These are phyloP conservation scores for Phylloscopus trochiloides DNA, from an alignment of 2,113 vertebrate genomes.

Conservation along the genomic window DNA sequence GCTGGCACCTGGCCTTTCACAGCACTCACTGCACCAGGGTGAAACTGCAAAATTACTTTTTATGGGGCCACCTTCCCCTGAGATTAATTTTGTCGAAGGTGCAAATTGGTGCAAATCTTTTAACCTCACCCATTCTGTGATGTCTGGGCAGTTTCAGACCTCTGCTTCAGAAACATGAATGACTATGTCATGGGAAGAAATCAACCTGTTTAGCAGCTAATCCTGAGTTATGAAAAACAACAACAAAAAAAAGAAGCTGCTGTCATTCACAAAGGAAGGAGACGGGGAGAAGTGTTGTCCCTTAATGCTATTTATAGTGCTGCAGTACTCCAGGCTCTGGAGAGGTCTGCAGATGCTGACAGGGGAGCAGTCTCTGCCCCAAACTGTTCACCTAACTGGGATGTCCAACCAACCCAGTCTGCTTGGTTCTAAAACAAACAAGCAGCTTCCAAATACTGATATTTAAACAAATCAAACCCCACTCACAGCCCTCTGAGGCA, in stretches of 20 bases:
- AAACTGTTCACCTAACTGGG: not conserved
- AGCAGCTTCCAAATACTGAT: not conserved
- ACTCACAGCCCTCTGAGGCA: not conserved
- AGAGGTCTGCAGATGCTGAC: not conserved
- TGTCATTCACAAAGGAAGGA: not conserved
- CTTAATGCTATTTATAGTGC: not conserved
- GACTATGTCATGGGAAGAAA: fast-evolving
- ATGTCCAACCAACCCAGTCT: not conserved
- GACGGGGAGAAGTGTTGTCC: not conserved
- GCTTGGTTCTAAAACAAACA: not conserved
- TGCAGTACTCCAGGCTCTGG: not conserved
- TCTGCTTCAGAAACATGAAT: not conserved
- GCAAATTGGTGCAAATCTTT: not conserved
- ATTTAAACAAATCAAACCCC: not conserved
- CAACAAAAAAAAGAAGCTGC: not conserved
- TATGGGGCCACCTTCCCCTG: not conserved
- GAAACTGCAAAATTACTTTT: not conserved
- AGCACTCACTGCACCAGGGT: not conserved
- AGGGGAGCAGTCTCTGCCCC: not conserved
- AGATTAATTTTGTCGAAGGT: not conserved
- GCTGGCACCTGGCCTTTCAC: not conserved
- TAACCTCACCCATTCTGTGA: not conserved
- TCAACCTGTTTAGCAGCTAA: not conserved
- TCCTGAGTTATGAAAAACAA: not conserved
- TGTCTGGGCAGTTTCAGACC: not conserved